A percentile compares a stretch with the other conserved stretches of the same genome.
Evolutionary conservation across 53 echinoderm and acorn worm genomes (phyloP).

Genomic region (Holothuria leucospilota): DNA sequence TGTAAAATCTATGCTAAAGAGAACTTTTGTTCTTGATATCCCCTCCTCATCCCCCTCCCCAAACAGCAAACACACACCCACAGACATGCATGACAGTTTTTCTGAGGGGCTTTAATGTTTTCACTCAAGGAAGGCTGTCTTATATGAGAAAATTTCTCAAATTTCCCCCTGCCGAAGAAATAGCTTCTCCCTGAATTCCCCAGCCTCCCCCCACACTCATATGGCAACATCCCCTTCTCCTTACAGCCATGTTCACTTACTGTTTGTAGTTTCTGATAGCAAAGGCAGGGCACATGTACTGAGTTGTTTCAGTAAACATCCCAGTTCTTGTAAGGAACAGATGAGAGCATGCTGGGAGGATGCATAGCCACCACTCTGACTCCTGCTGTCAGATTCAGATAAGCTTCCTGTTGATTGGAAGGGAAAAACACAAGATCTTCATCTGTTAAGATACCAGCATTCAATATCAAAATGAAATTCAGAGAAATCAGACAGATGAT

Average conservation of each 20-base stretch:
- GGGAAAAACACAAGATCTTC: neutral
- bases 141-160: no score
- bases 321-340: slow-evolving; percentile 92
- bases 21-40: no score
- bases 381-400: slow-evolving; percentile 62
- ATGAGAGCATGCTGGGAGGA: slow-evolving; percentile 93
- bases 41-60: no score
- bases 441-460: neutral
- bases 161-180: no score
- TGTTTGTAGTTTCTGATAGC: slow-evolving; percentile 80
- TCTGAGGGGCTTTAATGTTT: no score
- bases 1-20: no score
- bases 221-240: no score
- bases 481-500: neutral
- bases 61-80: no score
- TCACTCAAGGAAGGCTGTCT: no score
- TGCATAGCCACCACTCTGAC: slow-evolving; percentile 64
- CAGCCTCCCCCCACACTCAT: no score
- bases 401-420: slow-evolving; percentile 41
- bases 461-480: neutral
- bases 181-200: no score
- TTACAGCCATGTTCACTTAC: slow-evolving; percentile 61
- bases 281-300: slow-evolving; percentile 92
- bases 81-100: no score
- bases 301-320: slow-evolving; percentile 84